Conservation (phyloP, 2,888 invertebrate genomes). For the Drosophila affinis region DNA sequence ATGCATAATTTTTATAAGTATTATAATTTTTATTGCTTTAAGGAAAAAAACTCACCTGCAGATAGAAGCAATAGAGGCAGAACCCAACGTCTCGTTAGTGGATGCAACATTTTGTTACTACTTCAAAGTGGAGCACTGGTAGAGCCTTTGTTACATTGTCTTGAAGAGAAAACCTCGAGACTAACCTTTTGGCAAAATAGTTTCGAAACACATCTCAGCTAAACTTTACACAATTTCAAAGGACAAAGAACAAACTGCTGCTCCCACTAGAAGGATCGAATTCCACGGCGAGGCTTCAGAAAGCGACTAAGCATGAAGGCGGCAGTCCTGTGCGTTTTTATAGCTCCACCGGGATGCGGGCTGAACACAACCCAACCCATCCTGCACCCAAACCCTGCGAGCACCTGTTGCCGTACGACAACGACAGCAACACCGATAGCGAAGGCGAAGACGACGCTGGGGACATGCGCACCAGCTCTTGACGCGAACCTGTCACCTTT, state of each 20-base stretch:
- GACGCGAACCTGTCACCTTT: constrained; percentile 22
- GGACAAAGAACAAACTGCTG: background rate
- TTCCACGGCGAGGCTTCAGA: constrained; percentile 45
- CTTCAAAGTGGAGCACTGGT: background rate
- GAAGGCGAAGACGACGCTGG: constrained; percentile 18
- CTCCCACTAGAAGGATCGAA: constrained; percentile 35
- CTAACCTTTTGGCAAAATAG: constrained; percentile 22
- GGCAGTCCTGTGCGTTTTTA: constrained; percentile 50
- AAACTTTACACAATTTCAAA: constrained; percentile 9
- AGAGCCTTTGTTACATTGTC: constrained; percentile 20
- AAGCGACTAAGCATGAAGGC: constrained; percentile 55
- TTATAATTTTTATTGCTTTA: background rate
- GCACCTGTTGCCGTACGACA: constrained; percentile 65
- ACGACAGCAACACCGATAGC: constrained; percentile 3
- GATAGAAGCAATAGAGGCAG: constrained; percentile 48
- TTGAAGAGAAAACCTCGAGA: constrained; percentile 5
- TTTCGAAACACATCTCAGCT: constrained; percentile 30
- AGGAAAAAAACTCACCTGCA: constrained; percentile 45
- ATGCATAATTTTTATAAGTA: too few species aligned
- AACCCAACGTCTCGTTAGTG: constrained; percentile 19
- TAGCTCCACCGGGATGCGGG: constrained; percentile 39
- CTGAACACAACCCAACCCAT: constrained; percentile 26
- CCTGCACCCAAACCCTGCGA: constrained; percentile 25
- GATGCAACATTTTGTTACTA: constrained; percentile 40
- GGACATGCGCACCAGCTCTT: constrained; percentile 67